Conservation (phyloP, 2,113 vertebrate genomes). For the Xiphophorus hellerii region DNA sequence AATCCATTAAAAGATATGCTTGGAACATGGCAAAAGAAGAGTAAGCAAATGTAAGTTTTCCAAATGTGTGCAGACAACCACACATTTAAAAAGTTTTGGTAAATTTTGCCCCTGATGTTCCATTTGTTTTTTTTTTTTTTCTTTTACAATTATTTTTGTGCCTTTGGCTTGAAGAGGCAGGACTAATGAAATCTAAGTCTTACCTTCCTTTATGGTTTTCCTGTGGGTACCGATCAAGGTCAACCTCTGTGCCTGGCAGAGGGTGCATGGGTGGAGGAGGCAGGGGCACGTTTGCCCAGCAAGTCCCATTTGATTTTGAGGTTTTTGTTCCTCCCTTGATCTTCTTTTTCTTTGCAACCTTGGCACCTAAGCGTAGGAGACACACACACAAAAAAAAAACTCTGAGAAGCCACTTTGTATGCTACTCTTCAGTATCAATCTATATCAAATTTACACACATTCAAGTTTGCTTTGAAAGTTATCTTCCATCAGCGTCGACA, state of each 20-base stretch:
- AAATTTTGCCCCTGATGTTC: slow-evolving; percentile 31
- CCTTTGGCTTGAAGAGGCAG: slow-evolving; percentile 15
- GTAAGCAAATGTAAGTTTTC: not conserved
- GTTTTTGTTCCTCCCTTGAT: slow-evolving; percentile 89
- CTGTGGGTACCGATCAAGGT: slow-evolving; percentile 90
- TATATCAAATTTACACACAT: slow-evolving; percentile 9
- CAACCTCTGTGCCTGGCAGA: slow-evolving; percentile 93
- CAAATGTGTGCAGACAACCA: not conserved
- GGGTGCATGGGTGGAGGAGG: slow-evolving; percentile 95
- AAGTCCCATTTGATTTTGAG: slow-evolving; percentile 91
- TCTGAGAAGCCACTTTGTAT: not conserved
- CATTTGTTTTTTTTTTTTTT: slow-evolving; percentile 31
- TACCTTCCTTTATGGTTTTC: slow-evolving; percentile 90
- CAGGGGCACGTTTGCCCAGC: slow-evolving; percentile 92
- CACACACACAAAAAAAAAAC: not conserved
- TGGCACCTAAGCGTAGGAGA: slow-evolving; percentile 83
- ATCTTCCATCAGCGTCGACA: slow-evolving; percentile 25
- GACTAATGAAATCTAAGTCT: slow-evolving; percentile 63
- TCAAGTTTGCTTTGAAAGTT: slow-evolving; percentile 19
- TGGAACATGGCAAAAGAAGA: not conserved
- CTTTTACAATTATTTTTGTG: slow-evolving; percentile 28
- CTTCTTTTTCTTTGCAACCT: slow-evolving; percentile 97
- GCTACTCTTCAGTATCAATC: slow-evolving; percentile 1
- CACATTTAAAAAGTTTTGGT: slow-evolving; percentile 12
- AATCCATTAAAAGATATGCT: not conserved